Base-by-base conservation (phyloP, 2,888 invertebrate species). In the Eurytoma adleriae region DNA sequence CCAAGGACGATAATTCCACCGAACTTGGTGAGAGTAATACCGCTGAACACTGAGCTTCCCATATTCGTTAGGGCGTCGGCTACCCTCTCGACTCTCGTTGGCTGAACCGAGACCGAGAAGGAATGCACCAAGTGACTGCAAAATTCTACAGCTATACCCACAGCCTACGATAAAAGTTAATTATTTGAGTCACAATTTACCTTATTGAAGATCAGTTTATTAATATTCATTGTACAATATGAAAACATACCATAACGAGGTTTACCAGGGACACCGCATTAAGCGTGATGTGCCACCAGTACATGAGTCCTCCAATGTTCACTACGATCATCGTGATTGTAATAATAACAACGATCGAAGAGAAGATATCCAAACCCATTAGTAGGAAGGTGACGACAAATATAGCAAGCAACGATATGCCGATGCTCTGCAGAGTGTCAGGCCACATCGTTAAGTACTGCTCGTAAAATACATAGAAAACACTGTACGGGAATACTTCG, bases 391-490 rank as follows among this genome's bases (percentile, higher is more conserved):
- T 97, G 10, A 98, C 98, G 48, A 97, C 92, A 91, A 99, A 98
- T 83, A 99, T 98, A n/a, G 98, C 97, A 2, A 94, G 91, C 80
- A 98, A 92, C 18, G 98, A 98, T 77, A 98, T 95, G 20, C 95
- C 95, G 91, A 99, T 93, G 86, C 97, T 97, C 88, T 95, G 93
- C 52, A 97, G 90, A 0, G 98, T 97, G 87, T 99, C 98, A 0
- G 95, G 93, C 95, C 98, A 97, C 94, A 99, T 98, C 12, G 97
- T 97, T 83, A 99, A 92, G 91, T 99, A 99, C 92, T 99, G 99
- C 90, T 99, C 99, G 90, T 99, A 99, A 92, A 98, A 99, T 40
- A 99, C 99, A 90, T 99, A 99, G 92, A 98, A 98, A 71, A 99
- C 94, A 0, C 96, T 98, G 92, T 99, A 97, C 0, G 96, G 96